Evolutionary conservation across 2,888 invertebrate genomes (phyloP), one percentile per base, ranked within the genome.

Genomic region (Campoletis raptor): DNA sequence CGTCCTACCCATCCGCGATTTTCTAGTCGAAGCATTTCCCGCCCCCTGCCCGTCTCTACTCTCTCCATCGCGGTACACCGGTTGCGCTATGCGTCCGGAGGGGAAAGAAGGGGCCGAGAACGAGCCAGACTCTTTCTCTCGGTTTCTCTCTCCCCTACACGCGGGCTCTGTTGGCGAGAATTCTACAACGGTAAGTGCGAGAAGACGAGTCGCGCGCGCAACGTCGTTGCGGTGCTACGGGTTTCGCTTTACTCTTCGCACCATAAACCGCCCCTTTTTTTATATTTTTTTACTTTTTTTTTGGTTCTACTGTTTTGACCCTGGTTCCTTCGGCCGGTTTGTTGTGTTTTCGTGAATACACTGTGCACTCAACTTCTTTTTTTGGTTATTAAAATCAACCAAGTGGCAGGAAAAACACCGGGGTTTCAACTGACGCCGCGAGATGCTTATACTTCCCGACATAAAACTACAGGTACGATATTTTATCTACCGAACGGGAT

Each of bases 381-480:
- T 30, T 61, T 61, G 7, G 4, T 30, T 5, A 15, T 30, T 30
- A 15, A 61, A 30, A 30, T 30, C 21, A 18, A 21, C 30, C 30
- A 30, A 61, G 61, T 61, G 61, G 30, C 61, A 61, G 30, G 15
- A 30, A 30, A 61, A 61, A 5, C 30, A 30, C 6, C 61, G 61
- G 30, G 30, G 12, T 70, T 70, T 24, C 30, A 48, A 52, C 45
- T 8, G 30, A 45, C 67, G 48, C 30, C 24, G 15, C 30, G 73
- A 48, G 84, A 94, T 94, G 94, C 90, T 94, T 89, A 94, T 94
- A 84, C 92, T 94, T 84, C 94, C 94, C 87, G 94, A 94, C 86
- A 93, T 94, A 73, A 94, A 92, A 84, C 90, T 94, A 18, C 94
- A 94, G 94, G 94, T 94, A 93, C 61, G 61, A 61, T 40, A 67